Base-by-base conservation (phyloP, 2,888 invertebrate species). In the Pomacea canaliculata region DNA sequence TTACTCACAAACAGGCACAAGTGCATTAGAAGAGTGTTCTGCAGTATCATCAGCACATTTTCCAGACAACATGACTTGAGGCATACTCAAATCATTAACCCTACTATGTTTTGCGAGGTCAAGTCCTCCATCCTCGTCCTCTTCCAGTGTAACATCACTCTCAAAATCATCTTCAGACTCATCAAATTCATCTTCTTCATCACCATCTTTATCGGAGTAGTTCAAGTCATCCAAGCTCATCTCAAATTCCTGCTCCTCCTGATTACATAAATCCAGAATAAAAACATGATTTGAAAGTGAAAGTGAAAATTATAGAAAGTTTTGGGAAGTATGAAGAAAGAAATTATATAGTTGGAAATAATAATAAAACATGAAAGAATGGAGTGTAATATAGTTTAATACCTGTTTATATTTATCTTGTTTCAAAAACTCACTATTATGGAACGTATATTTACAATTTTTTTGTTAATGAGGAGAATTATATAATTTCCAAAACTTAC, bases 111-210 rank as follows among this genome's bases (percentile, higher is more conserved):
- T 60, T 10, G 60, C 23, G 51, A 74, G 62, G 27, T 27, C 60
- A 27, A 67, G 60, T 19, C 49, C 46, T 46, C 56, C 67, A 37
- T 19, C 69, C 27, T 56, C 69, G 7, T 74, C 74, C 27, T 74
- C 74, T 18, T 74, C 74, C 62, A 74, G 60, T n/a, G 74, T 74
- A 19, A 74, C 76, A 37, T 76, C 76, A 70, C 70, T 71, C 37
- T 76, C 76, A 70, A 66, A 70, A 27, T 76, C 70, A 48, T 23
- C 59, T 8, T 76, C 76, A 49, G 70, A 70, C n/a, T 70, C 70
- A 16, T 59, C 13, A 60, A 65, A 63, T 49, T 76, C 66, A 19
- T 48, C 60, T 27, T 76, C 76, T 46, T 63, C 76, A 63, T 76
- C 70, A 12, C n/a, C 13, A 19, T 70, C 65, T 10, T 76, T 49